Base-by-base conservation (phyloP, 2,113 vertebrate species). In the Thinocorus orbignyianus region DNA sequence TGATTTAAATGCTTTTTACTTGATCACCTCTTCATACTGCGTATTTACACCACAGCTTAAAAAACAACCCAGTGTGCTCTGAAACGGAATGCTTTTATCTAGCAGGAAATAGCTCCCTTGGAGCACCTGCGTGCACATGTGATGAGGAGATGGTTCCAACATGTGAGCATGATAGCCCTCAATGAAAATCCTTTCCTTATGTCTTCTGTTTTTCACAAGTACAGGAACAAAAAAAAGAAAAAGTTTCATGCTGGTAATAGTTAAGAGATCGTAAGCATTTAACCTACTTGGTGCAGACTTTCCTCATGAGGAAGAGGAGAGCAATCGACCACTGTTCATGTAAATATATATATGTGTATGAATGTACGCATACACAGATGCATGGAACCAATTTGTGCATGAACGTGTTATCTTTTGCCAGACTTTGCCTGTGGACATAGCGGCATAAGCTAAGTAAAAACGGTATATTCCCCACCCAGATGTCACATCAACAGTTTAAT, bases 81-180 rank as follows among this genome's bases (percentile, higher is more conserved):
- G 61, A 57, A 84, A 7, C 2, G 18, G 92, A 95, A 66, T 58
- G 71, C 76, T 83, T 93, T 83, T 58, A 81, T 92, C 64, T 78
- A 30, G 41, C 76, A 81, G 94, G 92, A 96, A 88, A 51, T 88
- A 1, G 49, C 91, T 83, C 76, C 41, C 51, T 95, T 68, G 10
- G 11, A 77, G 54, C 94, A 96, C 92, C 95, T 96, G 96, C 82
- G 33, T 33, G 11, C 25, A 57, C 92, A 90, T 57, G 44, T 66
- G 85, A 57, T 2, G 26, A 74, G 46, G 58, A 79, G 58, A 62
- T 33, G 46, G 82, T 76, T 96, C 82, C 79, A 81, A 95, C 89
- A 37, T 81, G 64, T 66, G 88, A 90, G 64, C 68, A 81, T 78
- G 51, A 62, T 28, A 51, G 22, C 41, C 46, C 35, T 48, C 60